Conservation (phyloP, 2,113 vertebrate species). For the Tichodroma muraria region DNA sequence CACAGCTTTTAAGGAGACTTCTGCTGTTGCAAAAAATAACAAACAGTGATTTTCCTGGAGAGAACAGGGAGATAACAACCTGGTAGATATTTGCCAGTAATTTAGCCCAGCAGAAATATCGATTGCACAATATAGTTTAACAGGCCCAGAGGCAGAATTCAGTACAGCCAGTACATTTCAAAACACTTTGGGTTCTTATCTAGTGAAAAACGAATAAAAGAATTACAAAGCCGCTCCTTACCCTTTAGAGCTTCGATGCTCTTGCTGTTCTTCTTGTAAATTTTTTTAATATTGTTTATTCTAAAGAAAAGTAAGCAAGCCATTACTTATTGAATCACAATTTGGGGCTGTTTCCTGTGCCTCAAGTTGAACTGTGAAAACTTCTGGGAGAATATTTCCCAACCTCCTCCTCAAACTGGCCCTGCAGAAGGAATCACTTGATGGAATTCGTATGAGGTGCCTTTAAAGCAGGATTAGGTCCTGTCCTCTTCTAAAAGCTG, state of each 20-base stretch:
- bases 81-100: not conserved
- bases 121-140: not conserved
- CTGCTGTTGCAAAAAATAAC: not conserved
- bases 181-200: not conserved
- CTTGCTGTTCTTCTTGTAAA: constrained; percentile 73
- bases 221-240: constrained; percentile 23
- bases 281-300: constrained; percentile 80
- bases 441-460: rapidly evolving
- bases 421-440: not conserved
- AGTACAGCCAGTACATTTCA: not conserved
- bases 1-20: not conserved
- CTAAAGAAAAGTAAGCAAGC: constrained; percentile 57
- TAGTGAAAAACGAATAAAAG: not conserved
- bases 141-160: not conserved
- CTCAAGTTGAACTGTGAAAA: not conserved
- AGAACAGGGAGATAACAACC: not conserved
- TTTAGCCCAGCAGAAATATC: not conserved
- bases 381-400: not conserved
- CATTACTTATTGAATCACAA: not conserved
- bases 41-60: not conserved
- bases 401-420: not conserved
- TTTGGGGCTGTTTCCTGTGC: not conserved
- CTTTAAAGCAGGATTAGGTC: not conserved
- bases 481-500: not conserved
- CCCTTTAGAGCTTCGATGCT: constrained; percentile 81